A percentile compares a stretch with the other conserved stretches of the same genome.
Evolutionary conservation across 2,113 vertebrate genomes (phyloP).

Genomic region (Pseudopodoces humilis): DNA sequence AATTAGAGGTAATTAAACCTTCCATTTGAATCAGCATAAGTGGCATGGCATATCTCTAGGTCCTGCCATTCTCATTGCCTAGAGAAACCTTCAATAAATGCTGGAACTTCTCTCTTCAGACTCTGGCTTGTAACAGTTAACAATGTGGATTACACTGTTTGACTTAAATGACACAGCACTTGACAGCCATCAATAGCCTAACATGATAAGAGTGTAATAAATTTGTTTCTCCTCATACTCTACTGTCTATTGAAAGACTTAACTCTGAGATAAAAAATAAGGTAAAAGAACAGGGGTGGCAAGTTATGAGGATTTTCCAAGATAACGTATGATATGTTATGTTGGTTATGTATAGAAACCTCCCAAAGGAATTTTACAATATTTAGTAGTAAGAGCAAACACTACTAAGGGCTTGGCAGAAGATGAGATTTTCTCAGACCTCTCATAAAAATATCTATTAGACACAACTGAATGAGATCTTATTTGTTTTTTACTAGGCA

Average conservation of each 20-base stretch:
- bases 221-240: background rate
- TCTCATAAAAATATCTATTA: slow-evolving; percentile 6
- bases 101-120: background rate
- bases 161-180: background rate
- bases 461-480: background rate
- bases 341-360: background rate
- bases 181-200: background rate
- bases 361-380: background rate
- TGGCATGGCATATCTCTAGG: background rate
- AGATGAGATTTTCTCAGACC: background rate
- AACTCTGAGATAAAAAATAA: background rate
- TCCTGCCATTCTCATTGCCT: background rate
- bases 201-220: background rate
- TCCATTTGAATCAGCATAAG: background rate
- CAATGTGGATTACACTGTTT: background rate
- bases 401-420: background rate
- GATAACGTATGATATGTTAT: background rate
- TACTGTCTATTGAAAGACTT: background rate
- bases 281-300: background rate
- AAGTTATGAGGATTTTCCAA: background rate
- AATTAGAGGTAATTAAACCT: slow-evolving; percentile 27
- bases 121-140: background rate
- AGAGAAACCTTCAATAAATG: background rate
- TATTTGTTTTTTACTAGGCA: background rate
- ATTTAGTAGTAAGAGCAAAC: background rate